Evolutionary conservation across 2,888 invertebrate genomes (phyloP), one percentile per base, ranked within the genome.

Genomic region (Drosophila leonis): DNA sequence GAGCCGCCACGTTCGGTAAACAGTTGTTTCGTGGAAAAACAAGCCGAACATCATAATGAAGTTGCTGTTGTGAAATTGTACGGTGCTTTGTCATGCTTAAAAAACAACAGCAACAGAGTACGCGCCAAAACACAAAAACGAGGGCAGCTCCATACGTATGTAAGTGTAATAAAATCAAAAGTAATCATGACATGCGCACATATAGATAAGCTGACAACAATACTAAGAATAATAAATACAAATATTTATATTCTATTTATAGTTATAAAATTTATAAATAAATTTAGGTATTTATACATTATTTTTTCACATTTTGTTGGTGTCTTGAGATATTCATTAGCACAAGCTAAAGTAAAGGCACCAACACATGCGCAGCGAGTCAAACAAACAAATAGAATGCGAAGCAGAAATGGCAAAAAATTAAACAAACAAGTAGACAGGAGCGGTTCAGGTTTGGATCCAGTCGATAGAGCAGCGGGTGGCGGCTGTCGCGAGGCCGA

Each of bases 381-480:
- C 89, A 92, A 91, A 91, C 91, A 91, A 91, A 91, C 91, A 91
- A 91, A 91, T 91, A 90, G 90, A 90, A 91, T 91, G 91, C 89
- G 88, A 80, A 91, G 90, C 83, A 88, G 89, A 90, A 91, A 92
- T 91, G 89, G 91, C 90, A 89, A 83, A 91, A 91, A 92, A 90
- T 90, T 88, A 84, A 90, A 91, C 90, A 91, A 91, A 92, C 92
- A 91, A 92, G 90, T 88, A 85, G 75, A 82, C 91, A 90, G 88
- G 89, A 87, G 89, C 91, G 92, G 81, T 89, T 89, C 85, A 82
- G 73, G 76, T 75, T 78, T 75, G 72, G 42, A 59, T 49, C 8
- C 51, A 55, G 59, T 48, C 49, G 66, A 31, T 71, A n/a, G 72
- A 51, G 61, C 55, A 65, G 66, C 65, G 68, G 68, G 68, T 33